These are phyloP conservation scores for Bagarius yarrelli DNA, from an alignment of 2,113 vertebrate species.

Conservation along the genomic window DNA sequence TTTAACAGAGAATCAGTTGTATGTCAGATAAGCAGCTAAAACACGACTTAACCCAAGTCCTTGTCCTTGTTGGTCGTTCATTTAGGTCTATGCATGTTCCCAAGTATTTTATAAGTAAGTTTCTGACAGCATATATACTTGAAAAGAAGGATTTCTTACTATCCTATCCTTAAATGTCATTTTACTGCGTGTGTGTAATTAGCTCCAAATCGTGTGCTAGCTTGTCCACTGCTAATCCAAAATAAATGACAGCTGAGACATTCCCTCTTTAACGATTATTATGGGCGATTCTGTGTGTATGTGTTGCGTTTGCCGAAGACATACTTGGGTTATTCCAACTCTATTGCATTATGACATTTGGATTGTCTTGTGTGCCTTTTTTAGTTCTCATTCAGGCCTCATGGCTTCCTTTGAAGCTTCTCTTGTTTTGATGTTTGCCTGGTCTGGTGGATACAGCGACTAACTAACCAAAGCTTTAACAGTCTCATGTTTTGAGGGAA, in stretches of 20 bases:
- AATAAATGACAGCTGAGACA: not conserved
- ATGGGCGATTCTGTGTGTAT: not conserved
- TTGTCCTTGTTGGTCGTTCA: not conserved
- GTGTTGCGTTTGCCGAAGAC: not conserved
- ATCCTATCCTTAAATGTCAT: not conserved
- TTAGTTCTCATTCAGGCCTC: not conserved
- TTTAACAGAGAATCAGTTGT: not conserved
- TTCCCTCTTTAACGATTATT: not conserved
- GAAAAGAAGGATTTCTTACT: not conserved
- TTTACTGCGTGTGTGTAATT: not conserved
- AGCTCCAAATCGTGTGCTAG: not conserved
- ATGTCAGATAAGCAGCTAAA: not conserved
- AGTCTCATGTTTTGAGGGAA: conserved; percentile 6
- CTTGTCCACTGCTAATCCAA: not conserved
- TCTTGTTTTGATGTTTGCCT: not conserved
- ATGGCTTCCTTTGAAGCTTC: not conserved
- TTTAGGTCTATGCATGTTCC: not conserved
- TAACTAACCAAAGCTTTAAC: not conserved
- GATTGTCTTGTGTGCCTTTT: not conserved
- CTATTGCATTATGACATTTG: not conserved
- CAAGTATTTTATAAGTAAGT: not conserved
- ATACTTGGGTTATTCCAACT: not conserved
- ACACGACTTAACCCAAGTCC: not conserved
- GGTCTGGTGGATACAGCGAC: not conserved
- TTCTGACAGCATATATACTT: not conserved